A percentile compares a stretch with the other conserved stretches of the same genome.
Evolutionary conservation across 2,113 vertebrate species (phyloP).

Genomic region (Carassius auratus): DNA sequence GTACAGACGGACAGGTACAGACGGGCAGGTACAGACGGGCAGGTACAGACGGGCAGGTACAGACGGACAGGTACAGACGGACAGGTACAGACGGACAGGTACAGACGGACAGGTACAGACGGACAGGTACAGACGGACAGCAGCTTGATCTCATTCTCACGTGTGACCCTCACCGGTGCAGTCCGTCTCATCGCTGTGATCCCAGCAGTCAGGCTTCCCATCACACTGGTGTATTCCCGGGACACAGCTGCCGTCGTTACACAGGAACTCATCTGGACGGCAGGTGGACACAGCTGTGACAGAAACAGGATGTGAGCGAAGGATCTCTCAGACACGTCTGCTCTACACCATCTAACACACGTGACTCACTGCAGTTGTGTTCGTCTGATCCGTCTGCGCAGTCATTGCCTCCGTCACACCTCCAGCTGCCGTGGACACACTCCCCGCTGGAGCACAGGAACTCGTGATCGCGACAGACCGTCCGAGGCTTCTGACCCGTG

Average conservation of each 20-base stretch:
- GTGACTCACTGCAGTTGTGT: conserved; percentile 79
- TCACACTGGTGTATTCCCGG: conserved; percentile 82
- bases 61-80: no score
- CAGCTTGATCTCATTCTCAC: not conserved
- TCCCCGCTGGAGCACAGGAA: conserved; percentile 81
- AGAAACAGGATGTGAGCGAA: not conserved
- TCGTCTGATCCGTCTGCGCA: conserved; percentile 85
- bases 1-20: not conserved
- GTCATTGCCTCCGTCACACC: conserved; percentile 77
- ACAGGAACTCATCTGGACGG: conserved; percentile 82
- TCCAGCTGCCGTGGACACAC: conserved; percentile 80
- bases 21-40: not conserved
- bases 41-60: no score
- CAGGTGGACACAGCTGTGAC: conserved; percentile 75
- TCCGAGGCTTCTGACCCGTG: rapidly evolving
- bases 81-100: no score
- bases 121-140: not conserved
- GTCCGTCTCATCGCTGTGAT: conserved; percentile 81
- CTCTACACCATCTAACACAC: not conserved
- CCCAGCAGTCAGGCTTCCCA: conserved; percentile 74
- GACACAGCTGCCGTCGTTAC: conserved; percentile 79
- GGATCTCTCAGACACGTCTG: not conserved
- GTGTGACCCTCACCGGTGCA: conserved; percentile 75
- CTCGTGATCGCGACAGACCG: conserved; percentile 67
- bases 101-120: not conserved